A percentile compares a stretch with the other conserved stretches of the same genome.
Evolutionary conservation across 2,797 vertebrate genomes (phyloP).

Genomic region (Phoebastria nigripes): DNA sequence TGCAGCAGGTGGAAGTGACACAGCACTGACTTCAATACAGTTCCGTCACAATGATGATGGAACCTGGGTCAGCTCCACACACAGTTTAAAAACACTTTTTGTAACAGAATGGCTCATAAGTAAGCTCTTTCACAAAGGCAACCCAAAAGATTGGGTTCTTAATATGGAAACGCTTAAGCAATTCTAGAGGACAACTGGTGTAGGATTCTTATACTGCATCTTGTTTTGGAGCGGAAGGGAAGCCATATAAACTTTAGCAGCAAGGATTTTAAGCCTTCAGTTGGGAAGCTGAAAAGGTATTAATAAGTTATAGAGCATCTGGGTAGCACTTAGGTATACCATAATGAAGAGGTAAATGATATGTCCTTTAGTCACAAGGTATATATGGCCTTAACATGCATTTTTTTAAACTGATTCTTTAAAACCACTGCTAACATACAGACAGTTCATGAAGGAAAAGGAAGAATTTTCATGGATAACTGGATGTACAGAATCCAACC

Average conservation of each 20-base stretch:
- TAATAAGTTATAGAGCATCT: not conserved
- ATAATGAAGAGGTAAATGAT: not conserved
- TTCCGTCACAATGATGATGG: not conserved
- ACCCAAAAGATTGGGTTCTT: not conserved
- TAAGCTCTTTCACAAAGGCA: not conserved
- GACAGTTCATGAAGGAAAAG: not conserved
- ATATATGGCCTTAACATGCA: not conserved
- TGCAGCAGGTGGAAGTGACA: slow-evolving; percentile 13
- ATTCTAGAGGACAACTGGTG: not conserved
- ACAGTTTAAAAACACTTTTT: not conserved
- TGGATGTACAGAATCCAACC: not conserved
- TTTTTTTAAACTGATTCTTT: not conserved
- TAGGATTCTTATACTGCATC: not conserved
- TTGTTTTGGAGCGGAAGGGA: not conserved
- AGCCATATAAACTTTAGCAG: not conserved
- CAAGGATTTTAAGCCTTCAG: not conserved
- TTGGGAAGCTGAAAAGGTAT: not conserved
- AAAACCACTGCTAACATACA: not conserved
- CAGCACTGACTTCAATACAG: not conserved
- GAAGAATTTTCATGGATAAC: not conserved
- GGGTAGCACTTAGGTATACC: not conserved
- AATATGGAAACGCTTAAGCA: not conserved
- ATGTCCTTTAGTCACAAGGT: not conserved
- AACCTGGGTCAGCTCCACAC: not conserved
- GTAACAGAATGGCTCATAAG: not conserved